These are phyloP conservation scores for Megaceryle maxima DNA, from an alignment of 2,113 vertebrate species.

Conservation along the genomic window DNA sequence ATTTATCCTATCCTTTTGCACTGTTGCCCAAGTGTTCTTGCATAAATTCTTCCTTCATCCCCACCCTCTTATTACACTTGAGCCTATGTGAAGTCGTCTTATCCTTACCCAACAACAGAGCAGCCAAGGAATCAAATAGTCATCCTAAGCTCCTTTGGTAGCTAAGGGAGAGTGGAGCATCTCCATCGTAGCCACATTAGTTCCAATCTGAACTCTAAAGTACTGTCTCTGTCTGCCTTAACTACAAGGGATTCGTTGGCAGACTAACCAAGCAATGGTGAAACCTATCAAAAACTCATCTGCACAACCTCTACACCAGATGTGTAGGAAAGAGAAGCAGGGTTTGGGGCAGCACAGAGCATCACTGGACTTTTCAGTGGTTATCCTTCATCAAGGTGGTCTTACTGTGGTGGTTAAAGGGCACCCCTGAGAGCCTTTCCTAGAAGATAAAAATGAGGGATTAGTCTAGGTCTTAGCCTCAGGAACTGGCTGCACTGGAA, in stretches of 20 bases:
- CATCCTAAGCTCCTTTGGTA: not conserved
- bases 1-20: not conserved
- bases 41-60: not conserved
- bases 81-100: not conserved
- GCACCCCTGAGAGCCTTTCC: not conserved
- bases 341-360: not conserved
- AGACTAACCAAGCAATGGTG: not conserved
- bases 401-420: not conserved
- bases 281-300: not conserved
- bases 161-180: not conserved
- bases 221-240: not conserved
- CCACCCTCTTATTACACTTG: not conserved
- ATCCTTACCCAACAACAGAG: not conserved
- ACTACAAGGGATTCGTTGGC: accelerated
- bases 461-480: not conserved
- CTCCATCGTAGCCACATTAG: not conserved
- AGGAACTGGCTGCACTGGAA: not conserved
- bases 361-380: not conserved
- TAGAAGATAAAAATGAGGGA: not conserved
- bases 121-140: not conserved
- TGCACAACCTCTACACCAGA: not conserved
- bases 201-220: not conserved
- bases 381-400: not conserved
- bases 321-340: not conserved
- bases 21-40: not conserved